Evolutionary conservation across 2,888 invertebrate species (phyloP).

Genomic region (Diaphora mendica): DNA sequence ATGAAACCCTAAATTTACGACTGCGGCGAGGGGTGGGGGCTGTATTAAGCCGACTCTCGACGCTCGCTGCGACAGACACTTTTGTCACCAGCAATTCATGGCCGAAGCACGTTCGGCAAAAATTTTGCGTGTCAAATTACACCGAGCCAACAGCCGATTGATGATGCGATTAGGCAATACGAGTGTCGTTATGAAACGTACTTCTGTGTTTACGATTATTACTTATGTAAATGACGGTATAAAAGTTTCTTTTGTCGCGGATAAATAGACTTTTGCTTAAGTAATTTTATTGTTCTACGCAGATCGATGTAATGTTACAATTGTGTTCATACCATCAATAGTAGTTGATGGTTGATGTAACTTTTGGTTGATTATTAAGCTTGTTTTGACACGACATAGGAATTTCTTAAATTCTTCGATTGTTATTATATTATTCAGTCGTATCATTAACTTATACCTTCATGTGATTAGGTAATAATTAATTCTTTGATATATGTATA

Average conservation of each 20-base stretch:
- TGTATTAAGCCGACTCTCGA: conserved; percentile 82
- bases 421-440: not conserved
- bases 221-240: conserved; percentile 53
- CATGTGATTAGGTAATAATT: not conserved
- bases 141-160: conserved; percentile 67
- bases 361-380: conserved; percentile 9
- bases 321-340: conserved; percentile 21
- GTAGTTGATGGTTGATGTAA: conserved; percentile 17
- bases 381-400: not conserved
- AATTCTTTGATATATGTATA: not conserved
- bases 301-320: conserved; percentile 23
- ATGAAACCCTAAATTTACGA: conserved; percentile 87
- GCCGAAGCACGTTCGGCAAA: conserved; percentile 80
- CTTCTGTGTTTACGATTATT: conserved; percentile 62
- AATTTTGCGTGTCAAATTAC: conserved; percentile 82
- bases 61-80: conserved; percentile 81
- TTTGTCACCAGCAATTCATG: conserved; percentile 84
- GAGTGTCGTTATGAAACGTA: conserved; percentile 61
- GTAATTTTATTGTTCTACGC: conserved; percentile 43
- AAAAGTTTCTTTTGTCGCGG: conserved; percentile 51
- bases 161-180: conserved; percentile 69
- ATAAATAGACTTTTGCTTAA: conserved; percentile 48
- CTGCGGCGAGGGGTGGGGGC: conserved; percentile 82
- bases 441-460: not conserved
- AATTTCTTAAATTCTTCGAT: not conserved